A percentile compares a stretch with the other conserved stretches of the same genome.
phyloP scores from a whole-genome alignment of 2,113 vertebrate genomes.

The Symphodus melops region DNA sequence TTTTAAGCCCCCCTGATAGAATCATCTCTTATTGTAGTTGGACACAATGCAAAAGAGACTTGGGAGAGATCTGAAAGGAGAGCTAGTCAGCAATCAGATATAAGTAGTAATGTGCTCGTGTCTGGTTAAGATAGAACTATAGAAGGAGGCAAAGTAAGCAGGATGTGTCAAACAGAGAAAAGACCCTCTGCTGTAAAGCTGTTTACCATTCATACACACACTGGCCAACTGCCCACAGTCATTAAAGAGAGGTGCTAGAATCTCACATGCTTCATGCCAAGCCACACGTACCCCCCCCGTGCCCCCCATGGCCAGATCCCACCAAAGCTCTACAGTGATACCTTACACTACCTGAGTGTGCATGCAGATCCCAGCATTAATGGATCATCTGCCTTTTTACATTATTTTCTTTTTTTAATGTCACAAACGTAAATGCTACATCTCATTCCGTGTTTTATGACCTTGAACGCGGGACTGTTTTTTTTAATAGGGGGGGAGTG shows the following conservation, averaged over 20 bases:
- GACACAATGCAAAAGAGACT: constrained; percentile 1
- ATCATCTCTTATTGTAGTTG: constrained; percentile 8
- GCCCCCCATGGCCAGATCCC: constrained; percentile 62
- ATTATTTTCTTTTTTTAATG: neutral
- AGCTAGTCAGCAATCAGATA: neutral
- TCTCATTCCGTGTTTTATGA: neutral
- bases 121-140: neutral
- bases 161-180: neutral
- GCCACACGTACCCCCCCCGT: too few relatives aligned
- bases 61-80: neutral
- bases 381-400: neutral
- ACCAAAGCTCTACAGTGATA: constrained; percentile 53
- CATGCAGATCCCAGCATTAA: constrained; percentile 36
- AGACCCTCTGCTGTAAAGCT: constrained; percentile 27
- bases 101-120: neutral
- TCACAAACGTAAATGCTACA: neutral
- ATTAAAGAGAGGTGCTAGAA: constrained; percentile 54
- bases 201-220: constrained; percentile 52
- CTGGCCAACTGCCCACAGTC: constrained; percentile 61
- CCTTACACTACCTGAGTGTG: constrained; percentile 59
- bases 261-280: constrained; percentile 58
- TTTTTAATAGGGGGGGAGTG: neutral
- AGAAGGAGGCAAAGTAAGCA: neutral
- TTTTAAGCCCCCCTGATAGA: constrained; percentile 1
- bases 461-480: neutral